phyloP scores from a whole-genome alignment of 2,888 invertebrate species.

The Tolmerus cingulatus region DNA sequence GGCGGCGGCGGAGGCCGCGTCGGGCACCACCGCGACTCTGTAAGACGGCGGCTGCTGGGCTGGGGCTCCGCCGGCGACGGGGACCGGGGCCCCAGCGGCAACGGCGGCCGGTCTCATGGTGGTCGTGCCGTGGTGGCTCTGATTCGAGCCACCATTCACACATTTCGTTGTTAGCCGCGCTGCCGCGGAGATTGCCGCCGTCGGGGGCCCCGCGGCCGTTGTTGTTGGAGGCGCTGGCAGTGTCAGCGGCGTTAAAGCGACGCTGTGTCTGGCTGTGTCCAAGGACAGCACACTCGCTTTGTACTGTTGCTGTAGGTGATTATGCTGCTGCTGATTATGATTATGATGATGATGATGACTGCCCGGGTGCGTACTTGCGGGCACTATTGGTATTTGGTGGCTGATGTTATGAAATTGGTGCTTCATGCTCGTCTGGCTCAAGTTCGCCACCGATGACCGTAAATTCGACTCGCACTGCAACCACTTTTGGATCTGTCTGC shows the following conservation, averaged over 20 bases:
- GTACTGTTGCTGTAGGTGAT: slow-evolving; percentile 42
- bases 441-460: slow-evolving; percentile 74
- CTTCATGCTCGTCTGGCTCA: slow-evolving; percentile 57
- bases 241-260: slow-evolving; percentile 51
- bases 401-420: slow-evolving; percentile 59
- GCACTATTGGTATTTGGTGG: slow-evolving; percentile 50
- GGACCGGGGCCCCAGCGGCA: not conserved
- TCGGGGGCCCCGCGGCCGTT: slow-evolving; percentile 47
- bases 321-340: not conserved
- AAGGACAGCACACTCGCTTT: slow-evolving; percentile 53
- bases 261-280: slow-evolving; percentile 56
- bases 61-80: too few species aligned
- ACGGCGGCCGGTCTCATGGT: slow-evolving; percentile 4
- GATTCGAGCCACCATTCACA: slow-evolving; percentile 44
- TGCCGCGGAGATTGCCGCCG: slow-evolving; percentile 16
- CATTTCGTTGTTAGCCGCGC: slow-evolving; percentile 42
- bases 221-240: slow-evolving; percentile 53
- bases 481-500: slow-evolving; percentile 92
- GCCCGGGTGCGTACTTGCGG: slow-evolving; percentile 18
- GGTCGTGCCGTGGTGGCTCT: not conserved
- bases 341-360: slow-evolving; percentile 4
- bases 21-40: not conserved
- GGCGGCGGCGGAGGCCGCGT: slow-evolving; percentile 17
- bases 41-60: slow-evolving; percentile 16
- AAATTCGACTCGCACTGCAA: slow-evolving; percentile 83